Percentiles rank a stretch among this genome's conserved stretches.
phyloP scores from a whole-genome alignment of 2,888 invertebrate genomes.

The Sinodicranocentrus sp. region DNA sequence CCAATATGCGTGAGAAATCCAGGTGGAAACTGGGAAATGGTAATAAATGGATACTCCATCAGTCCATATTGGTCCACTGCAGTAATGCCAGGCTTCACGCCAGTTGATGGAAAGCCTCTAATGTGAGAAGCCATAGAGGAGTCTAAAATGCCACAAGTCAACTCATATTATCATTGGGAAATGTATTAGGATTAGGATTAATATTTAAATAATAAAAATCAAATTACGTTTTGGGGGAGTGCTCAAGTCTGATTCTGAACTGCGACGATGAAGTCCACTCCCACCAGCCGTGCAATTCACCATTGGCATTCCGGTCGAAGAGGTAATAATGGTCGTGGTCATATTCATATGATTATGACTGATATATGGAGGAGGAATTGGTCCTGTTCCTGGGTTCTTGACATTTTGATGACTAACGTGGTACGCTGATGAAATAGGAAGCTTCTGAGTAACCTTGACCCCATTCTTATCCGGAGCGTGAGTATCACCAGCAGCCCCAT shows the following conservation, averaged over 20 bases:
- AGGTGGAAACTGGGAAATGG: conserved; percentile 91
- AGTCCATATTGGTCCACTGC: conserved; percentile 84
- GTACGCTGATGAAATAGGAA: neutral
- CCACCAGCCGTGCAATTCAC: conserved; percentile 79
- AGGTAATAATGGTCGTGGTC: conserved; percentile 42
- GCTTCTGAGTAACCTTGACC: neutral
- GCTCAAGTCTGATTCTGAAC: conserved; percentile 96
- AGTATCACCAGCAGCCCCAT: neutral
- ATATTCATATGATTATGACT: conserved; percentile 34
- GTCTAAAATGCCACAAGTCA: neutral
- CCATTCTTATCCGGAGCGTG: neutral
- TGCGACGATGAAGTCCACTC: conserved; percentile 82
- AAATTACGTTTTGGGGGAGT: conserved; percentile 93
- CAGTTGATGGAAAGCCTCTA: conserved; percentile 49
- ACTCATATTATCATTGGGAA: too few species aligned
- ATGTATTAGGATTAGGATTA: neutral
- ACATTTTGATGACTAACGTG: neutral
- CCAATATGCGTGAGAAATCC: conserved; percentile 94
- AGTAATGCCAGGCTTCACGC: conserved; percentile 56
- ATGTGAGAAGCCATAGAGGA: conserved; percentile 33
- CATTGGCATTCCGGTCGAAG: conserved; percentile 37
- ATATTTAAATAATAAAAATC: neutral
- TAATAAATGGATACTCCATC: conserved; percentile 97
- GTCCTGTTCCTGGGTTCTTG: neutral
- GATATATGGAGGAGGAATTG: conserved; percentile 16